Conservation (phyloP, 2,888 invertebrate genomes). For the Metallyticus violacea region DNA sequence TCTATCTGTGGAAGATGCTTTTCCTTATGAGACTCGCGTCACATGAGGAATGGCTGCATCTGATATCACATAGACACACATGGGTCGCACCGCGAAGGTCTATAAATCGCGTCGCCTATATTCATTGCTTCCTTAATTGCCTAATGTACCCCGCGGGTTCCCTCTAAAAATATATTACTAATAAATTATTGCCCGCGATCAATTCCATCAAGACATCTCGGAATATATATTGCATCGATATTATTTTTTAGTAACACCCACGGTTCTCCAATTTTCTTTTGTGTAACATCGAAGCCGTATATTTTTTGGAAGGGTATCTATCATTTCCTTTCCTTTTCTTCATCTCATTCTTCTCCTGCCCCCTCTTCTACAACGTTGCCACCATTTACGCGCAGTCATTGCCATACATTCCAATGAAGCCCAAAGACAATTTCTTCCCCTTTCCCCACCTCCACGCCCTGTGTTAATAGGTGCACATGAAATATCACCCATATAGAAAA, state of each 20-base stretch:
- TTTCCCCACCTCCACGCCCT: not conserved
- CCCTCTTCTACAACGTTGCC: not conserved
- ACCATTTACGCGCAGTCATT: not conserved
- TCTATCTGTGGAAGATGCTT: not conserved
- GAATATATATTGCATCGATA: constrained; percentile 1
- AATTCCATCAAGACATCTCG: not conserved
- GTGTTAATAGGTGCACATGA: constrained; percentile 2
- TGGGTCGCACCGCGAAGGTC: not conserved
- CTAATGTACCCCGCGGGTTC: not conserved
- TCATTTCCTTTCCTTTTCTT: not conserved
- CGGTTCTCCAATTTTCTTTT: not conserved
- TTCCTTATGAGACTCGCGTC: not conserved
- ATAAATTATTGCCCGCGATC: not conserved
- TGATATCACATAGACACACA: not conserved
- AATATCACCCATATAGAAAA: constrained; percentile 3
- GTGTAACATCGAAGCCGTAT: not conserved
- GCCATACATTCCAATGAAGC: not conserved
- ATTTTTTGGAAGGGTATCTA: not conserved
- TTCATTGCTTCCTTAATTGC: constrained; percentile 14
- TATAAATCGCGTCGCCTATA: not conserved
- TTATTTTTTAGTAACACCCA: not conserved
- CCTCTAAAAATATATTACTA: not conserved
- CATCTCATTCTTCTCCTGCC: not conserved
- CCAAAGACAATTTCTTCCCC: not conserved
- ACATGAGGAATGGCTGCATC: not conserved